A percentile compares a stretch with the other conserved stretches of the same genome.
Evolutionary conservation across 2,797 vertebrate species (phyloP).

Genomic region (Onychomys torridus): DNA sequence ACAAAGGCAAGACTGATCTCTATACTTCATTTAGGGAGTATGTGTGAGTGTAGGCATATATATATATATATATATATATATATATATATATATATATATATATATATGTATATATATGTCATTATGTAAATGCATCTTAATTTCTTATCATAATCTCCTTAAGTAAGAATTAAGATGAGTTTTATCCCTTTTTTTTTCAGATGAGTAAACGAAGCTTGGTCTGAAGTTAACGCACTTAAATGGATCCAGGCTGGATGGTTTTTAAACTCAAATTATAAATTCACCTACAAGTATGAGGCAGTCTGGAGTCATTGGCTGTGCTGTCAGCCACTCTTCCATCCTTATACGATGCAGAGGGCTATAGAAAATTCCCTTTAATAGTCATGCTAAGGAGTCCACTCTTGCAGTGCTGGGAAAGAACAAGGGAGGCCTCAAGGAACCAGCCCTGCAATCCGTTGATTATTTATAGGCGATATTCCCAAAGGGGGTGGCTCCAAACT

Average conservation of each 20-base stretch:
- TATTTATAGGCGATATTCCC: constrained; percentile 82
- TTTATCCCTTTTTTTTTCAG: constrained; percentile 15
- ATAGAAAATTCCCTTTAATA: neutral
- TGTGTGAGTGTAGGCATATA: neutral
- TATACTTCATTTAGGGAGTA: neutral
- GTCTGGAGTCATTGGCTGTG: neutral
- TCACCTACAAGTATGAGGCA: neutral
- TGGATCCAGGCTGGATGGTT: neutral
- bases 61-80: neutral
- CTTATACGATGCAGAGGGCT: neutral
- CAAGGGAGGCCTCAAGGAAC: constrained; percentile 27
- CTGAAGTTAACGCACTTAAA: neutral
- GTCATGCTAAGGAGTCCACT: neutral
- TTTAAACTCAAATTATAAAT: neutral
- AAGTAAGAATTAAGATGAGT: neutral
- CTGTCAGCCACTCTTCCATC: neutral
- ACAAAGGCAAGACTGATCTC: neutral
- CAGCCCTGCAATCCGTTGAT: constrained; percentile 65
- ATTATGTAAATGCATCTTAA: neutral
- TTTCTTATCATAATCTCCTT: neutral
- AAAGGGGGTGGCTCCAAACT: constrained; percentile 64
- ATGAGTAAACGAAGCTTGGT: neutral
- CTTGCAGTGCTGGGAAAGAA: neutral
- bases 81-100: neutral
- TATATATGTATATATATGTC: neutral